Percentiles rank a stretch among this genome's conserved stretches.
These are phyloP conservation scores for Thunnus albacares DNA, from an alignment of 2,797 vertebrate genomes.

Conservation along the genomic window DNA sequence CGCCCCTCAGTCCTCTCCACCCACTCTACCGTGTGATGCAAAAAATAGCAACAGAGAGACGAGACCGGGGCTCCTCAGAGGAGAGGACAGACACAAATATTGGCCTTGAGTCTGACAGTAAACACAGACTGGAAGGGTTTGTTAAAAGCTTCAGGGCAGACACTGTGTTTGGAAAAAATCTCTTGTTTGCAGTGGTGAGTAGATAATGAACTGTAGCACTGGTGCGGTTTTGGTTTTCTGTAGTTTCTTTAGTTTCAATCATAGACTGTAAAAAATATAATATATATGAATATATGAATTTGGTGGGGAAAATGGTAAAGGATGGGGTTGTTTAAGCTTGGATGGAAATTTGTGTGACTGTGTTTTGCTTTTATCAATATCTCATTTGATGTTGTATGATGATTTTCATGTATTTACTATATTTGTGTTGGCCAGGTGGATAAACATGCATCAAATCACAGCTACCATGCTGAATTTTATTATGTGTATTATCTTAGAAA, in stretches of 20 bases:
- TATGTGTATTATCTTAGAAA: conserved; percentile 3
- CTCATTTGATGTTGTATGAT: not conserved
- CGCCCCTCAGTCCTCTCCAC: conserved; percentile 46
- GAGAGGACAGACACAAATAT: conserved; percentile 64
- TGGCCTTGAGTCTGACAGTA: conserved; percentile 62
- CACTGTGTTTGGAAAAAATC: conserved; percentile 33
- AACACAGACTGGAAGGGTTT: conserved; percentile 55
- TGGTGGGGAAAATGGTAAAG: not conserved
- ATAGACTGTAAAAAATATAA: too few species aligned
- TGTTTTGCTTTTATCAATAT: not conserved
- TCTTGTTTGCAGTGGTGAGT: conserved; percentile 73
- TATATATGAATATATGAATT: not conserved
- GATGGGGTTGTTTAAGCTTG: not conserved
- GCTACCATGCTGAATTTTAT: not conserved
- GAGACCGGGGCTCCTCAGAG: conserved; percentile 63
- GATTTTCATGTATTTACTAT: not conserved
- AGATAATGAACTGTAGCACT: conserved; percentile 28
- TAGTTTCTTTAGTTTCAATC: conserved; percentile 1
- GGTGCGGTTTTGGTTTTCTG: conserved; percentile 11
- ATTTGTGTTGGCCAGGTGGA: not conserved
- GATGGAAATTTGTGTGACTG: not conserved
- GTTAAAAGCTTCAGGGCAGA: conserved; percentile 29
- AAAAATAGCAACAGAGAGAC: conserved; percentile 78
- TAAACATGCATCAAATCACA: not conserved
- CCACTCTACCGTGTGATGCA: conserved; percentile 45